A percentile compares a stretch with the other conserved stretches of the same genome.
Evolutionary conservation across 2,888 invertebrate genomes (phyloP).

Genomic region (Pyrochroa serraticornis): DNA sequence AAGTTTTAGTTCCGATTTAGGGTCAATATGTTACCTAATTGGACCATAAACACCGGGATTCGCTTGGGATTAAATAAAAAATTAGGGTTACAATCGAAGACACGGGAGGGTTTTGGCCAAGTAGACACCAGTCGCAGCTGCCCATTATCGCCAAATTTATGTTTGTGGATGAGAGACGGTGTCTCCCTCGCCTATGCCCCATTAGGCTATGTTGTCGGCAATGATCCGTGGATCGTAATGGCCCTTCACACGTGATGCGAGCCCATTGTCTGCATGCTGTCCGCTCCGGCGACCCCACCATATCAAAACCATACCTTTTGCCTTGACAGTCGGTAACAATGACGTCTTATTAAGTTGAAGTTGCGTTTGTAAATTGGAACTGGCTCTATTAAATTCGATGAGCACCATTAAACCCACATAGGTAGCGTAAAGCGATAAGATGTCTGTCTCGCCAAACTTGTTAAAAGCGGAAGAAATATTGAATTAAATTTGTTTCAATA

Average conservation of each 20-base stretch:
- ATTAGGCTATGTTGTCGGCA: slow-evolving; percentile 38
- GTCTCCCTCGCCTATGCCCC: slow-evolving; percentile 35
- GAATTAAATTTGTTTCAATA: not conserved
- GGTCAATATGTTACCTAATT: slow-evolving; percentile 9
- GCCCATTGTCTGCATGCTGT: slow-evolving; percentile 28
- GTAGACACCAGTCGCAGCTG: slow-evolving; percentile 21
- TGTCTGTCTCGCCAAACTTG: no score
- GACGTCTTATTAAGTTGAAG: slow-evolving; percentile 5
- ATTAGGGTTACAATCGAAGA: slow-evolving; percentile 21
- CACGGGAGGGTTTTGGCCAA: slow-evolving; percentile 10
- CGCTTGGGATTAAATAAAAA: slow-evolving; percentile 21
- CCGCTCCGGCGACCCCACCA: slow-evolving; percentile 22
- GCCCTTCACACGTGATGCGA: slow-evolving; percentile 38
- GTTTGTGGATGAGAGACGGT: slow-evolving; percentile 38
- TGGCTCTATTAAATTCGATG: no score
- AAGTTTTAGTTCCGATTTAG: no score
- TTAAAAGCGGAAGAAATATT: no score
- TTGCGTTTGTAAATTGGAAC: not conserved
- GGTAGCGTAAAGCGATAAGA: no score
- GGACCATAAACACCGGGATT: slow-evolving; percentile 22
- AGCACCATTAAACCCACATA: no score
- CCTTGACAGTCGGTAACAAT: slow-evolving; percentile 2
- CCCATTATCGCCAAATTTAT: slow-evolving; percentile 39
- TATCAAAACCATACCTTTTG: slow-evolving; percentile 20
- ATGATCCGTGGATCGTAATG: slow-evolving; percentile 41